phyloP scores from a whole-genome alignment of 1,140 invertebrate genomes.

The Polypedilum vanderplanki region DNA sequence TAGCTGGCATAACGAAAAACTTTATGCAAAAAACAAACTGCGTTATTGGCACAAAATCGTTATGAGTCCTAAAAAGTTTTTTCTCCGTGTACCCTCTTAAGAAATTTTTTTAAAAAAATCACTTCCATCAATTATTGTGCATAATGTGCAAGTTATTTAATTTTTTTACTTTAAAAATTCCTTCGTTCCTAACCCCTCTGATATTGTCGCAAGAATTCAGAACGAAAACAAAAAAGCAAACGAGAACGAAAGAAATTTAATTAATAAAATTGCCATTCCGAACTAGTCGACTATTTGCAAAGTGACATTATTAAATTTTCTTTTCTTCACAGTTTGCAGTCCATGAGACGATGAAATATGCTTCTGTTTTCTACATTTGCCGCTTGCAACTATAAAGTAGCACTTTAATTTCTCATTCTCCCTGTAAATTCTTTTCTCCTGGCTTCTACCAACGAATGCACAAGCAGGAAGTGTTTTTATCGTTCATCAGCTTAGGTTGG shows the following conservation, averaged over 20 bases:
- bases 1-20: no score
- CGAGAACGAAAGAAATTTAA: neutral
- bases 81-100: no score
- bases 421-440: neutral
- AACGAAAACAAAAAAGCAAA: neutral
- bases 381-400: neutral
- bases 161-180: no score
- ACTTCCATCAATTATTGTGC: no score
- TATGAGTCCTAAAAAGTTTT: no score
- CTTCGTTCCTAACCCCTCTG: no score
- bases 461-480: constrained; percentile 13
- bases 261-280: constrained; percentile 1
- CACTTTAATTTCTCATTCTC: neutral
- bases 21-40: no score
- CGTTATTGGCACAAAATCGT: no score
- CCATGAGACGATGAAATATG: neutral
- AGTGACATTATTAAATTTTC: constrained; percentile 1
- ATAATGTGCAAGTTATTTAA: no score
- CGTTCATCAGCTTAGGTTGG: neutral
- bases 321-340: neutral
- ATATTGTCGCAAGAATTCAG: no score
- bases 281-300: neutral
- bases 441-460: neutral
- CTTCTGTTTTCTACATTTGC: neutral
- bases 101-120: no score